Evolutionary conservation across 2,797 vertebrate species (phyloP).

Genomic region (Dromococcyx pavoninus): DNA sequence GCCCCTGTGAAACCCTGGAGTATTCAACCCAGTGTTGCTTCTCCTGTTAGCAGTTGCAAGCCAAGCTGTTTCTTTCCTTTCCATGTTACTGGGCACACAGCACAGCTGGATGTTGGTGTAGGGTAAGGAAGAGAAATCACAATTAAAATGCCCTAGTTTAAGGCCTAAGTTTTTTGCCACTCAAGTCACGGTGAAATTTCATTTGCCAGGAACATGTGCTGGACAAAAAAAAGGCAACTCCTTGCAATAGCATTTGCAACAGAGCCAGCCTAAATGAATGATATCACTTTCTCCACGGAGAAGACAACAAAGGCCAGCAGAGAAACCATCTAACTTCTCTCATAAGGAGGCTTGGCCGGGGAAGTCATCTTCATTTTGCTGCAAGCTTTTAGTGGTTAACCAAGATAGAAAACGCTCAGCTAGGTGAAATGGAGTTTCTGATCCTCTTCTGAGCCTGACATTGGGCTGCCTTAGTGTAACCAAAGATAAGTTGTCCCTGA

Average conservation of each 20-base stretch:
- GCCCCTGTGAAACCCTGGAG: background rate
- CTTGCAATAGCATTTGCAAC: background rate
- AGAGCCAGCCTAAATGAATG: background rate
- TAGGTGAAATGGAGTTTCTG: background rate
- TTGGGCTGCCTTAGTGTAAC: background rate
- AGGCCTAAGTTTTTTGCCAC: background rate
- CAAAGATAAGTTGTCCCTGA: accelerated
- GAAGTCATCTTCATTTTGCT: background rate
- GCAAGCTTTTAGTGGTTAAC: background rate
- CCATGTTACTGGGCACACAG: background rate
- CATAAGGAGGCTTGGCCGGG: background rate
- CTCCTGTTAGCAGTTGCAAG: background rate
- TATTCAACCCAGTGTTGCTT: background rate
- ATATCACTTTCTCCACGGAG: background rate
- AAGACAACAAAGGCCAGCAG: background rate
- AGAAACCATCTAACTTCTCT: background rate
- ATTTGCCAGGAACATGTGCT: background rate
- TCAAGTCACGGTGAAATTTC: background rate
- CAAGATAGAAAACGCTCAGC: background rate
- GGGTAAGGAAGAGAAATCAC: accelerated
- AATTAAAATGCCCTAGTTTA: background rate
- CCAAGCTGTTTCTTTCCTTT: background rate
- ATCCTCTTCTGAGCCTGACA: background rate
- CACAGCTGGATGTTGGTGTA: background rate
- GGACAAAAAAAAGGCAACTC: background rate